Percentiles rank a stretch among this genome's conserved stretches.
These are phyloP conservation scores for Halichoerus grypus DNA, from an alignment of 2,113 vertebrate species.

Conservation along the genomic window DNA sequence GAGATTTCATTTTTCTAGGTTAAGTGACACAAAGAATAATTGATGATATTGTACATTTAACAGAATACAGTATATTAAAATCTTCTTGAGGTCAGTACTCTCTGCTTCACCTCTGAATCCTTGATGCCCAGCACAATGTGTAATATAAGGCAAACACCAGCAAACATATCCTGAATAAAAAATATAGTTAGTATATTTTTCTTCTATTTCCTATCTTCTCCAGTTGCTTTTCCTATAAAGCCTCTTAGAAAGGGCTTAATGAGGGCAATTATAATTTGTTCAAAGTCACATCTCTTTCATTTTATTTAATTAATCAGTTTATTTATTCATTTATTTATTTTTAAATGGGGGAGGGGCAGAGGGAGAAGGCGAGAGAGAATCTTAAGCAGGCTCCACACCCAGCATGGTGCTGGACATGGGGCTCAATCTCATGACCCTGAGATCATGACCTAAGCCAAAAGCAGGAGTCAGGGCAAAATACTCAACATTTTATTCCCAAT, in stretches of 20 bases:
- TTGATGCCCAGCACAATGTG: background rate
- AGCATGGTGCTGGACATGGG: too few species aligned
- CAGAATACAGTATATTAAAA: background rate
- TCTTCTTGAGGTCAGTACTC: background rate
- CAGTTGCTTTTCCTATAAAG: background rate
- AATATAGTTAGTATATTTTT: background rate
- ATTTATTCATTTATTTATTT: too few species aligned
- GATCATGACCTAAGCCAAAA: too few species aligned
- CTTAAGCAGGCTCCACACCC: too few species aligned
- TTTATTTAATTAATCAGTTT: too few species aligned
- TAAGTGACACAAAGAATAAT: background rate
- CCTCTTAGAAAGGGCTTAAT: background rate
- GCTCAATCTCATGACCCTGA: too few species aligned
- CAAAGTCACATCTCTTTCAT: background rate
- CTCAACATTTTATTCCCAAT: background rate
- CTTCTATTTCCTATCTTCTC: background rate
- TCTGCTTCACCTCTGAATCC: background rate
- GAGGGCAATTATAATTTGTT: background rate
- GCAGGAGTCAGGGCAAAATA: background rate
- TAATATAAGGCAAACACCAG: background rate
- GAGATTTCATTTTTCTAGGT: background rate
- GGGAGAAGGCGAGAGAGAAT: too few species aligned
- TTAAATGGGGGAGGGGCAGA: too few species aligned
- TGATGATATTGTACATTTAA: background rate
- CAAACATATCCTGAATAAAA: background rate